Percentiles rank a stretch among this genome's conserved stretches.
phyloP scores from a whole-genome alignment of 1,140 invertebrate genomes.

The Steinernema feltiae region DNA sequence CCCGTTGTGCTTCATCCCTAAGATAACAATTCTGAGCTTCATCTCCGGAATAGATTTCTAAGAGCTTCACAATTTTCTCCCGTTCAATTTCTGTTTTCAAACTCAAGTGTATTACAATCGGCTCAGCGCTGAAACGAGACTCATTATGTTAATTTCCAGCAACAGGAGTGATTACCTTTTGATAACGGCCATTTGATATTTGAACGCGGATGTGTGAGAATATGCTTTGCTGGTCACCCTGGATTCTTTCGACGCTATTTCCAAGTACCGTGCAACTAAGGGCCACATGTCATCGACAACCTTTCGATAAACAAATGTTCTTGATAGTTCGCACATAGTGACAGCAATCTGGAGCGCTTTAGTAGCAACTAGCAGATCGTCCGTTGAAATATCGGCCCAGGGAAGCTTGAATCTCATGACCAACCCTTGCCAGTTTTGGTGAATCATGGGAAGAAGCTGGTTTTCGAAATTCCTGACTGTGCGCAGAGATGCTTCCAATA shows the following conservation, averaged over 20 bases:
- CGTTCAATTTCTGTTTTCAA: background rate
- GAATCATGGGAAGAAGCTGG: slow-evolving; percentile 39
- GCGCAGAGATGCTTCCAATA: slow-evolving; percentile 28
- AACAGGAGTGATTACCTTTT: slow-evolving; percentile 22
- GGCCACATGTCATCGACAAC: slow-evolving; percentile 35
- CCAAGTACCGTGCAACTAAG: background rate
- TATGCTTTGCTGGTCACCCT: slow-evolving; percentile 14
- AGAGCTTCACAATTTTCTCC: background rate
- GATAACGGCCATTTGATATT: slow-evolving; percentile 26
- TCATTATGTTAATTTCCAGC: background rate
- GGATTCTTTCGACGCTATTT: background rate
- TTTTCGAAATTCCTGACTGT: slow-evolving; percentile 38
- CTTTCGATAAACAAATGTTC: slow-evolving; percentile 35
- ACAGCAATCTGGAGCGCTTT: slow-evolving; percentile 22
- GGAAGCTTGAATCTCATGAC: slow-evolving; percentile 20
- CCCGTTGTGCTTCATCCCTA: background rate
- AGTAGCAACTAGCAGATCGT: background rate
- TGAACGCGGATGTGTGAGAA: slow-evolving; percentile 21
- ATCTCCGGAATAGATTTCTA: background rate
- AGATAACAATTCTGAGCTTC: background rate
- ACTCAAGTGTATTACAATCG: background rate
- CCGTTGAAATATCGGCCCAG: slow-evolving; percentile 16
- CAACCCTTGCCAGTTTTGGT: slow-evolving; percentile 39
- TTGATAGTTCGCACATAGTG: slow-evolving; percentile 31
- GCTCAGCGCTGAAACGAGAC: background rate